These are phyloP conservation scores for Recurvirostra avosetta DNA, from an alignment of 2,113 vertebrate species.

Conservation along the genomic window DNA sequence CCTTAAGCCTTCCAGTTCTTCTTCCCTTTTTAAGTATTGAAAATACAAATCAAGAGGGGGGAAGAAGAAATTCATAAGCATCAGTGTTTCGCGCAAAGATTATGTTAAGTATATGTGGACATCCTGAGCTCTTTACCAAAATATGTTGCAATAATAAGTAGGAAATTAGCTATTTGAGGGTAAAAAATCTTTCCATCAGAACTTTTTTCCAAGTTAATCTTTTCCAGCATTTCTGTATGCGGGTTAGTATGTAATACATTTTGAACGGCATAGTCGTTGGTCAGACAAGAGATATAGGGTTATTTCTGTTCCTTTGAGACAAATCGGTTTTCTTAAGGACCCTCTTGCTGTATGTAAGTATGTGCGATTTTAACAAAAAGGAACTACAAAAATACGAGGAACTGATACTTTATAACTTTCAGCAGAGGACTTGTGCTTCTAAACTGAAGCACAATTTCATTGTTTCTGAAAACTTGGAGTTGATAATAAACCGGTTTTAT, in stretches of 20 bases:
- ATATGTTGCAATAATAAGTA: rapidly evolving
- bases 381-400: not conserved
- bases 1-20: not conserved
- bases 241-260: not conserved
- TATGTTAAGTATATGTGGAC: not conserved
- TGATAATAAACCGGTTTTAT: not conserved
- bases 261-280: not conserved
- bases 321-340: not conserved
- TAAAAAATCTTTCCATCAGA: not conserved
- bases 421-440: not conserved
- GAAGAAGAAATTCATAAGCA: not conserved
- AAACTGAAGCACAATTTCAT: not conserved
- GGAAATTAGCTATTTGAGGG: not conserved
- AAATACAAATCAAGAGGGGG: not conserved
- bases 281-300: not conserved
- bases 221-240: not conserved
- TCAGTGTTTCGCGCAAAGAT: not conserved
- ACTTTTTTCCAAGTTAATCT: not conserved
- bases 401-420: not conserved
- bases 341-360: not conserved
- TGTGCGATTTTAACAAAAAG: not conserved
- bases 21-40: not conserved
- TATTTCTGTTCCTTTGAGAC: not conserved
- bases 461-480: not conserved
- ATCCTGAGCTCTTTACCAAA: not conserved